Conservation (phyloP, 37 sponge, comb jelly and placozoan genomes). For the Petrosia ficiformis region DNA sequence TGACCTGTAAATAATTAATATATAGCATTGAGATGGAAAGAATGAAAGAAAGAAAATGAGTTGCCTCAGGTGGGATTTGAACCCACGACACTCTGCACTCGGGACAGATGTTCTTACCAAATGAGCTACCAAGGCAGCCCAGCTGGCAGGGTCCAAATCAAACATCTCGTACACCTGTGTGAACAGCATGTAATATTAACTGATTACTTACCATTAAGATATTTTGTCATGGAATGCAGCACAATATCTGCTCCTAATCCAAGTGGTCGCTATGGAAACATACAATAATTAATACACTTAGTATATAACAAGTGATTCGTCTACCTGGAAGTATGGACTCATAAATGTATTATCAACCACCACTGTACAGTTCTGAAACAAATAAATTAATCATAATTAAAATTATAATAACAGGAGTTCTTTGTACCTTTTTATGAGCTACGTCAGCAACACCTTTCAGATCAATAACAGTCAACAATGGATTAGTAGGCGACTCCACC, state of each 20-base stretch:
- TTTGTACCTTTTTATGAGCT: slow-evolving; percentile 32
- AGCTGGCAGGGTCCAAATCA: too few species aligned
- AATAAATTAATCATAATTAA: not conserved
- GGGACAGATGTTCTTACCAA: too few species aligned
- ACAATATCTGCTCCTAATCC: slow-evolving; percentile 90
- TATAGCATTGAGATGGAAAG: too few species aligned
- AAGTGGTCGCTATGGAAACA: slow-evolving; percentile 65
- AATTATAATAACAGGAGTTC: not conserved
- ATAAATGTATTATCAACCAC: slow-evolving; percentile 98
- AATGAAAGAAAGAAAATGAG: too few species aligned
- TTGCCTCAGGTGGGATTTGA: too few species aligned
- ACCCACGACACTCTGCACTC: too few species aligned
- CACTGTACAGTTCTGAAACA: slow-evolving; percentile 30
- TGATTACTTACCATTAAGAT: slow-evolving; percentile 92
- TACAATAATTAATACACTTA: not conserved
- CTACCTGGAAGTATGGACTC: slow-evolving; percentile 82
- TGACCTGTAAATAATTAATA: slow-evolving; percentile 81
- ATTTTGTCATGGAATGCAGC: slow-evolving; percentile 96
- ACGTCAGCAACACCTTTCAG: slow-evolving; percentile 63
- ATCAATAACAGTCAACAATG: slow-evolving; percentile 79
- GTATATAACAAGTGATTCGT: not conserved
- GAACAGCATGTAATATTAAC: too few species aligned
- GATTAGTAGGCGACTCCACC: slow-evolving; percentile 94
- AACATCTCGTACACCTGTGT: not conserved
- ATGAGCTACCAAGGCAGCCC: too few species aligned